Base-by-base conservation (phyloP, 2,888 invertebrate genomes). In the Laothoe populi region DNA sequence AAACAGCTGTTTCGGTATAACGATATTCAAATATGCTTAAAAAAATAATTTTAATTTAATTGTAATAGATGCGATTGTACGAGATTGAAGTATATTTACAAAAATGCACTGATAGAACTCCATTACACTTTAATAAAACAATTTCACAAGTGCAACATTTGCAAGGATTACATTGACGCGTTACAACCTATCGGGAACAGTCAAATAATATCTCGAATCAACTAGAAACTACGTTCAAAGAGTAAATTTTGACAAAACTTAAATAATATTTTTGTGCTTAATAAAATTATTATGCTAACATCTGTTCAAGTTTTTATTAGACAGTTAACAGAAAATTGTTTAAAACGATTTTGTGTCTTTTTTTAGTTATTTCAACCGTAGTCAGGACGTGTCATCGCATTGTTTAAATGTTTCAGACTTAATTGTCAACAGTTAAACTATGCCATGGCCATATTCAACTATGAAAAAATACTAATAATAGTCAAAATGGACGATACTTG, bases 211-310 rank as follows among this genome's bases (percentile, higher is more conserved):
- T 66, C 62, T 70, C 67, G 75, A 78, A 73, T 73, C 72, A 77
- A 76, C 77, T 78, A 77, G 75, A 71, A 31, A 67, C 78, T 79
- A 77, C 70, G 67, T 65, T 70, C 70, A 70, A 74, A 74, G 72
- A 72, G 67, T 66, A 70, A 66, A 69, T 68, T 68, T 65, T 64
- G 65, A 64, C 67, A 64, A 68, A 74, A 72, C 68, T 69, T 63
- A 64, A 62, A 46, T 71, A 70, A 69, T 71, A 70, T 71, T 62
- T 73, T 79, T 79, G 79, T 79, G 79, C 76, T 75, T 66, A 67
- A 72, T 76, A 76, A 66, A 70, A 66, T 64, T 65, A 60, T 62
- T 57, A 62, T 19, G 62, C 38, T 62, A 58, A 35, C 26, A 24
- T 60, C 60, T 23, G 44, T 63, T 60, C 60, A 35, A 38, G 24